Evolutionary conservation across 2,113 vertebrate genomes (phyloP).

Genomic region (Cricetomys ansorgei): DNA sequence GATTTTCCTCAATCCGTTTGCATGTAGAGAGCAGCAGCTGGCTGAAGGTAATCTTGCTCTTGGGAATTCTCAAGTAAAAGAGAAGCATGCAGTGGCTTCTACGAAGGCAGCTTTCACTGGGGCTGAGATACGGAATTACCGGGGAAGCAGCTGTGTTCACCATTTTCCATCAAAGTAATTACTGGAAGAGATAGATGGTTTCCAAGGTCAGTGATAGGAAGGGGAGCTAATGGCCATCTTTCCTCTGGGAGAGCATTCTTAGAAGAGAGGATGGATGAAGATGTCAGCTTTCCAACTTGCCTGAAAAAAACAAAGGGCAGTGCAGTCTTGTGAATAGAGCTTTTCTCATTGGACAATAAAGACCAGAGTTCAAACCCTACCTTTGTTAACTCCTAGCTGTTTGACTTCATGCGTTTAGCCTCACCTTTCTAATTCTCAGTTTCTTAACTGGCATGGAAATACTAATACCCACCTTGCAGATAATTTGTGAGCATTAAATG

Average conservation of each 20-base stretch:
- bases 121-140: slow-evolving; percentile 67
- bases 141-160: slow-evolving; percentile 79
- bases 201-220: slow-evolving; percentile 67
- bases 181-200: slow-evolving; percentile 76
- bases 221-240: slow-evolving; percentile 66
- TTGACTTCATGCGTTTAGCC: not conserved
- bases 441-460: not conserved
- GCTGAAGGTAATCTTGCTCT: slow-evolving; percentile 79
- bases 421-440: not conserved
- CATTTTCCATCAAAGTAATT: slow-evolving; percentile 80
- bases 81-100: slow-evolving; percentile 68
- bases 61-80: slow-evolving; percentile 77
- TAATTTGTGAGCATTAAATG: not conserved
- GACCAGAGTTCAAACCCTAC: slow-evolving; percentile 37
- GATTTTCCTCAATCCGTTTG: slow-evolving; percentile 69
- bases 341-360: not conserved
- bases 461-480: not conserved
- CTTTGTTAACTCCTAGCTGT: not conserved
- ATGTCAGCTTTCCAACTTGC: slow-evolving; percentile 58
- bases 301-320: not conserved
- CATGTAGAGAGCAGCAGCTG: slow-evolving; percentile 76
- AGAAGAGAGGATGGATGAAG: slow-evolving; percentile 69
- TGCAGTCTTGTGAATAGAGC: not conserved
- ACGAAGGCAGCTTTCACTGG: slow-evolving; percentile 73
- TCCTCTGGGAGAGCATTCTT: slow-evolving; percentile 69